Percentiles rank a stretch among this genome's conserved stretches.
These are phyloP conservation scores for Pseudomyrmex dendroicus DNA, from an alignment of 1,140 invertebrate species.

Conservation along the genomic window DNA sequence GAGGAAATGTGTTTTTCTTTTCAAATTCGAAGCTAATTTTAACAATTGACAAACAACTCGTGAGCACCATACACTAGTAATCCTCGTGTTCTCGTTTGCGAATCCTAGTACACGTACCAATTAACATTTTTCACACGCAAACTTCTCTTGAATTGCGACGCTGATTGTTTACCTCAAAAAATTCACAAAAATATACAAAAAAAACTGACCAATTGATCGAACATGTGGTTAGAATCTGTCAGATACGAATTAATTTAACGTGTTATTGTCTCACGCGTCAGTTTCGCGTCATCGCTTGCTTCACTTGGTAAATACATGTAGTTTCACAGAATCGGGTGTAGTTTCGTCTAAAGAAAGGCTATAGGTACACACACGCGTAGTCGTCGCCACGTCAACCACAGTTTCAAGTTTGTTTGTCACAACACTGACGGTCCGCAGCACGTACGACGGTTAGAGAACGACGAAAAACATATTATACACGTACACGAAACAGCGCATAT, in stretches of 20 bases:
- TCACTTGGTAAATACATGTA: neutral
- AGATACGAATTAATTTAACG: neutral
- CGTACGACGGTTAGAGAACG: neutral
- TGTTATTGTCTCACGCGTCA: neutral
- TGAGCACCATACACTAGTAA: neutral
- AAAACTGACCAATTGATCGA: no score
- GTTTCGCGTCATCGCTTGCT: neutral
- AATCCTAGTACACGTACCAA: neutral
- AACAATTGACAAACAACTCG: neutral
- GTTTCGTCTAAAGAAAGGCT: neutral
- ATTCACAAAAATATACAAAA: no score
- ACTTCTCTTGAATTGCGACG: no score
- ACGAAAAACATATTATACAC: neutral
- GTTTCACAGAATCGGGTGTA: neutral
- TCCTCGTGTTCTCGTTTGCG: neutral
- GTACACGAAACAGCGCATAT: no score
- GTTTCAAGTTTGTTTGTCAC: neutral
- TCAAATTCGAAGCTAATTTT: neutral
- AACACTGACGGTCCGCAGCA: neutral
- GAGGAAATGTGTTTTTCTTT: slow-evolving; percentile 14
- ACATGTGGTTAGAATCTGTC: neutral
- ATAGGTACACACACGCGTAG: neutral
- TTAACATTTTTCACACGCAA: neutral
- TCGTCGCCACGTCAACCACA: neutral
- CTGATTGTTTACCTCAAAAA: neutral